These are phyloP conservation scores for Julus scandinavius DNA, from an alignment of 2,888 invertebrate species.

Conservation along the genomic window DNA sequence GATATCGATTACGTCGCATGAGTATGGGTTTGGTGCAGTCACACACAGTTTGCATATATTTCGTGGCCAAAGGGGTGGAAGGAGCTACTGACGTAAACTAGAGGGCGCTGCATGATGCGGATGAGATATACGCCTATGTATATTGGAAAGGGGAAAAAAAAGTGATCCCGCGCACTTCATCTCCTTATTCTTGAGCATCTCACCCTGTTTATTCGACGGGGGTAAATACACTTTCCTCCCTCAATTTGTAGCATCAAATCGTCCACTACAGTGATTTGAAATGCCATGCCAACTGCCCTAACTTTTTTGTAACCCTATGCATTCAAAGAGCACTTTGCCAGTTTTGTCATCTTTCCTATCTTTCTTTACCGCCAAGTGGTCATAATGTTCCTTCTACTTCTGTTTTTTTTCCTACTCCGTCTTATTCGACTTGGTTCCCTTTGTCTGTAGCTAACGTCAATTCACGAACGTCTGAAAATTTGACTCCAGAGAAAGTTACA, in stretches of 20 bases:
- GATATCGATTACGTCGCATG: conserved; percentile 38
- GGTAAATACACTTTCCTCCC: not conserved
- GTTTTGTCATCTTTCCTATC: not conserved
- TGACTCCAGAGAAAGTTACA: no score
- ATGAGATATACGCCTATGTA: not conserved
- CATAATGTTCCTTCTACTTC: not conserved
- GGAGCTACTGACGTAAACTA: not conserved
- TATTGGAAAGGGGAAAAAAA: not conserved
- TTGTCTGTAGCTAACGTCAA: no score
- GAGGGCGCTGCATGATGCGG: not conserved
- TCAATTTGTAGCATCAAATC: conserved; percentile 22
- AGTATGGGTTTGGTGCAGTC: not conserved
- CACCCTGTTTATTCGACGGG: not conserved
- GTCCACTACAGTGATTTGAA: conserved; percentile 28
- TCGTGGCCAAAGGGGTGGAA: conserved; percentile 39
- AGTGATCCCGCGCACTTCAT: not conserved
- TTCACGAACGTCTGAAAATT: no score
- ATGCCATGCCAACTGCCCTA: not conserved
- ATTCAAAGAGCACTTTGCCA: not conserved
- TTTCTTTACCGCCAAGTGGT: not conserved
- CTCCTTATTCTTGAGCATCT: not conserved
- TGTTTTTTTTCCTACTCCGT: not conserved
- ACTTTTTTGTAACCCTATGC: not conserved
- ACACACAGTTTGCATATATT: conserved; percentile 38
- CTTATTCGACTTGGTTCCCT: not conserved